Evolutionary conservation across 2,113 vertebrate genomes (phyloP), one percentile per base, ranked within the genome.

Genomic region (Labeo rohita): DNA sequence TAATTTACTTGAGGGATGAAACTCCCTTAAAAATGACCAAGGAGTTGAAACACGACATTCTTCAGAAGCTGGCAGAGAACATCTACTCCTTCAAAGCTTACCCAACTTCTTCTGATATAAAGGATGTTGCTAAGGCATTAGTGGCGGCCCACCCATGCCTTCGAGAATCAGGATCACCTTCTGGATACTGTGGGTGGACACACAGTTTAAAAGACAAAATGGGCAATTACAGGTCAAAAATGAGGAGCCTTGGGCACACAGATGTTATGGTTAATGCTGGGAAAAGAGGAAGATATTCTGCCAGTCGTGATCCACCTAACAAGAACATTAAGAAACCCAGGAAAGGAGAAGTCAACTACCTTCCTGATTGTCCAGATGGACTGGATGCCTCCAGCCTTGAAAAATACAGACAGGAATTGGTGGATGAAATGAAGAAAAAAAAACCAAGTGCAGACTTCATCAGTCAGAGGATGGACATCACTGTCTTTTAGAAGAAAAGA

Each of bases 71-170:
- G 43, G 85, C 86, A 6, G 78, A 85, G 18, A 49, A 21, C 23
- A 87, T 89, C 87, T 89, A 87, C 74, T 59, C 39, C 61, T 85
- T 49, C 49, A 88, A 76, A 59, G 63, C 88, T 36, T 89, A 86
- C n/a, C 84, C 86, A 63, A 65, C 59, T 0, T 34, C 84, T 79
- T 45, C 65, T 18, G 65, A 89, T 5, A 78, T 89, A 63, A 84
- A 83, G 49, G 43, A 4, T 84, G 86, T 86, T 76, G 84, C 84
- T 61, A 34, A 65, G 83, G 66, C 85, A 85, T 63, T 88, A 34
- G 84, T 85, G 36, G 54, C 21, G 36, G 77, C 79, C 18, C 87
- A 88, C 54, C 68, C 68, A 8, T 61, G 72, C 68, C 52, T 82
- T 36, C 13, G 76, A 36, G 56, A 84, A 77, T 9, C 9, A 65